phyloP scores from a whole-genome alignment of 2,113 vertebrate species.

The Euleptes europaea region DNA sequence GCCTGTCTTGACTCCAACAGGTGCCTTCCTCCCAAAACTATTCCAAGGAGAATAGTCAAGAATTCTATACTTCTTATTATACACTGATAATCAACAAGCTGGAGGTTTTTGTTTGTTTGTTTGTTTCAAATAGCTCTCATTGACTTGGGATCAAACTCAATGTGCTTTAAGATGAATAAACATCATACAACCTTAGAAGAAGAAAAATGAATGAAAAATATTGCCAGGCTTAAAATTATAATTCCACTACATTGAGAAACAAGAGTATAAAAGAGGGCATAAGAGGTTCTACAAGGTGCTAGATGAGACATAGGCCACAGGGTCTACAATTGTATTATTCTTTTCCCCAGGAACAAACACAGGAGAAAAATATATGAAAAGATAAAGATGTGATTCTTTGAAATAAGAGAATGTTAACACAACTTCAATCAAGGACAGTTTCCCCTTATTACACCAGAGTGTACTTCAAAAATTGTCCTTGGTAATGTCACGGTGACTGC shows the following conservation, averaged over 20 bases:
- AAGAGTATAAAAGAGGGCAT: neutral
- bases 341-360: constrained; percentile 3
- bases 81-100: neutral
- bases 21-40: neutral
- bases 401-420: constrained; percentile 5
- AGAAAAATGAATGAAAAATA: neutral
- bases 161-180: neutral
- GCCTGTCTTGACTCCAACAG: neutral
- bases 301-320: neutral
- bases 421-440: constrained; percentile 9
- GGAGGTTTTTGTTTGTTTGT: neutral
- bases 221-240: neutral
- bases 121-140: neutral
- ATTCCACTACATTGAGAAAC: neutral
- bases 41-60: neutral
- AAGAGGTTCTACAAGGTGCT: neutral
- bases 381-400: constrained; percentile 8
- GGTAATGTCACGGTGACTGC: neutral
- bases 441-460: neutral
- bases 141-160: neutral
- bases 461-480: constrained; percentile 18
- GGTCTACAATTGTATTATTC: neutral
- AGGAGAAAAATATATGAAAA: neutral
- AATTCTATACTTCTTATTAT: neutral
- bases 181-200: neutral